Evolutionary conservation across 92 coral and sea anemone genomes (phyloP).

Genomic region (Porites evermanni): DNA sequence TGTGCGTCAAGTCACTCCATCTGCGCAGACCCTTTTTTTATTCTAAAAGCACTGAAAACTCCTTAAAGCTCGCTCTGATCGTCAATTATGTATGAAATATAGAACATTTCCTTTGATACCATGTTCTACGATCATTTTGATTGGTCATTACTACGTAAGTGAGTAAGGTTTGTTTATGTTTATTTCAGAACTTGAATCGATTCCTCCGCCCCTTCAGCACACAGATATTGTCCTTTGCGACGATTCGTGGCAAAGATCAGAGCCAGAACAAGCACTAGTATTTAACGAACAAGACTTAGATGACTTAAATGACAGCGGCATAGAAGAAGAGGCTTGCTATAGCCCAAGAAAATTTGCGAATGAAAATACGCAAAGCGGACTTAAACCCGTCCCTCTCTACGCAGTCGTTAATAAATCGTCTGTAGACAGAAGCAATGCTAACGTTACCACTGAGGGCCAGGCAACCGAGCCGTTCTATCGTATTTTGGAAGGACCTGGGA

Average conservation of each 20-base stretch:
- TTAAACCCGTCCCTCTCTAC: not conserved
- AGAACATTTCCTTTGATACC: too few species aligned
- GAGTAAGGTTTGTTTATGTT: not conserved
- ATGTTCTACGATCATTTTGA: too few species aligned
- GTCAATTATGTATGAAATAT: too few species aligned
- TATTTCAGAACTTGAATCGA: not conserved
- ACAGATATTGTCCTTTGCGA: not conserved
- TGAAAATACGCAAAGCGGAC: not conserved
- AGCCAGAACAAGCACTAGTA: not conserved
- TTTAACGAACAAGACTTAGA: conserved; percentile 12
- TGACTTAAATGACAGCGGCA: conserved; percentile 19
- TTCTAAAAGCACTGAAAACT: too few species aligned
- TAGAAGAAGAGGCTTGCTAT: conserved; percentile 18
- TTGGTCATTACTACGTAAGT: too few species aligned
- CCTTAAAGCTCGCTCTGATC: too few species aligned
- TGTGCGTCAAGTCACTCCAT: too few species aligned
- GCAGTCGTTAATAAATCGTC: not conserved
- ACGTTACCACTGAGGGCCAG: not conserved
- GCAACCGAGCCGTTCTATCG: conserved; percentile 16
- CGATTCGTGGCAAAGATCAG: not conserved
- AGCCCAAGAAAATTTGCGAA: not conserved
- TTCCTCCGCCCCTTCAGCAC: not conserved
- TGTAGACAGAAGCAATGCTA: not conserved
- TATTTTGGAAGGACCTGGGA: conserved; percentile 34
- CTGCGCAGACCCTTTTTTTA: too few species aligned